phyloP scores from a whole-genome alignment of 2,888 invertebrate genomes.

The Latrodectus hesperus region DNA sequence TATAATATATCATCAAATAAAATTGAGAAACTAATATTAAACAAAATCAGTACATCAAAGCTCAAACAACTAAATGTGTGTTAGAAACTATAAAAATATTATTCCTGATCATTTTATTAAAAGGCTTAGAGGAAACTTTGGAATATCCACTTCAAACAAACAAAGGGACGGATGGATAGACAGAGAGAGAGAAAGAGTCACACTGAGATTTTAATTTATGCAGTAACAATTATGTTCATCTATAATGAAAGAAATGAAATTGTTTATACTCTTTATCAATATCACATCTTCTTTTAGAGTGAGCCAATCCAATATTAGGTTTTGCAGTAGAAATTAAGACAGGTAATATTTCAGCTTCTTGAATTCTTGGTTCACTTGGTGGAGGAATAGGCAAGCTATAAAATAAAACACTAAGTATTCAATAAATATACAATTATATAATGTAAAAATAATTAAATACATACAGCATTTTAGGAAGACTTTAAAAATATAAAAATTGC shows the following conservation, averaged over 20 bases:
- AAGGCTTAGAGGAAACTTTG: no score
- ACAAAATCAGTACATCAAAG: no score
- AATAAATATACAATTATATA: neutral
- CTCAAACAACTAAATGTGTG: no score
- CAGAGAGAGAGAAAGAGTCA: no score
- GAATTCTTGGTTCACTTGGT: constrained; percentile 15
- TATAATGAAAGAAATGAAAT: neutral
- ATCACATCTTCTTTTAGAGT: constrained; percentile 11
- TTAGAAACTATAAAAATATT: no score
- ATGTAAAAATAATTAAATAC: no score
- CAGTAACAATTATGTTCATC: neutral
- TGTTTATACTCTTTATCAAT: constrained; percentile 31
- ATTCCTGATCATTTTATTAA: no score
- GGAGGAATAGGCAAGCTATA: constrained; percentile 47
- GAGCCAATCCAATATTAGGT: constrained; percentile 24
- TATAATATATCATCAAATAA: no score
- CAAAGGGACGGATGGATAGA: no score
- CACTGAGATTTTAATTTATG: no score
- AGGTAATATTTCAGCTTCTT: constrained; percentile 14
- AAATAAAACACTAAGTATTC: neutral
- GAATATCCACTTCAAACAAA: no score
- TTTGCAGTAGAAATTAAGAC: constrained; percentile 15
- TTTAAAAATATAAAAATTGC: neutral
- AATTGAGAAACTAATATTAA: no score
- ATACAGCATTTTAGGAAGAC: neutral